phyloP scores from a whole-genome alignment of 2,113 vertebrate species.

The Charadrius vociferus region DNA sequence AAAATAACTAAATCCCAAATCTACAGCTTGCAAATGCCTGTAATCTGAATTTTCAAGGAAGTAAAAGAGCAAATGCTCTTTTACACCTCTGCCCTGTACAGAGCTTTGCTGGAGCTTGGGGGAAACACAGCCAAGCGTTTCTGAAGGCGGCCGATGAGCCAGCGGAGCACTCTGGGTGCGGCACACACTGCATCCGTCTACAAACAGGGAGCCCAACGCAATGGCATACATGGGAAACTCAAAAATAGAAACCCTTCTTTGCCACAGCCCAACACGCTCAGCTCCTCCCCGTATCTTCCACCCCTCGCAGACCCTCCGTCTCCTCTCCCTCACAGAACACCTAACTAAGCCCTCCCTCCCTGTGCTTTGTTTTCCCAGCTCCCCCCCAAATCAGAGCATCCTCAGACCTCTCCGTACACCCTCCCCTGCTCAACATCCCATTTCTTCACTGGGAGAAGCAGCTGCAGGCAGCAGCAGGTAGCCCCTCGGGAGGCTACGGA shows the following conservation, averaged over 20 bases:
- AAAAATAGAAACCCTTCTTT: background rate
- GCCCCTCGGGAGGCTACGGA: fast-evolving
- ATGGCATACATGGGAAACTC: too few relatives aligned
- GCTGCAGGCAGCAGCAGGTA: background rate
- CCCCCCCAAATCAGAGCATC: background rate
- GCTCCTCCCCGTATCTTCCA: background rate
- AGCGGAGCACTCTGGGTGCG: fast-evolving
- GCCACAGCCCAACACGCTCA: background rate
- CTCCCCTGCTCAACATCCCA: too few relatives aligned
- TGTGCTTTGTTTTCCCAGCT: fast-evolving
- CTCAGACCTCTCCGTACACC: background rate
- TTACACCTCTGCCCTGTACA: background rate
- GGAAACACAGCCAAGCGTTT: background rate
- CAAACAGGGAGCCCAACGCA: fast-evolving
- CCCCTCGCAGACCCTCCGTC: fast-evolving
- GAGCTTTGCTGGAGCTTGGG: fast-evolving
- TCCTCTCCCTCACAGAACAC: too few relatives aligned
- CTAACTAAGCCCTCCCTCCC: too few relatives aligned
- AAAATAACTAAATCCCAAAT: background rate
- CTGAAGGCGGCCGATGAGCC: fast-evolving
- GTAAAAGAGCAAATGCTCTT: background rate
- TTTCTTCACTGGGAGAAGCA: background rate
- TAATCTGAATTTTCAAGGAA: background rate
- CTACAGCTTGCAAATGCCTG: background rate
- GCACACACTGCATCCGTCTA: fast-evolving